These are phyloP conservation scores for Gallinago media DNA, from an alignment of 2,113 vertebrate genomes.

Conservation along the genomic window DNA sequence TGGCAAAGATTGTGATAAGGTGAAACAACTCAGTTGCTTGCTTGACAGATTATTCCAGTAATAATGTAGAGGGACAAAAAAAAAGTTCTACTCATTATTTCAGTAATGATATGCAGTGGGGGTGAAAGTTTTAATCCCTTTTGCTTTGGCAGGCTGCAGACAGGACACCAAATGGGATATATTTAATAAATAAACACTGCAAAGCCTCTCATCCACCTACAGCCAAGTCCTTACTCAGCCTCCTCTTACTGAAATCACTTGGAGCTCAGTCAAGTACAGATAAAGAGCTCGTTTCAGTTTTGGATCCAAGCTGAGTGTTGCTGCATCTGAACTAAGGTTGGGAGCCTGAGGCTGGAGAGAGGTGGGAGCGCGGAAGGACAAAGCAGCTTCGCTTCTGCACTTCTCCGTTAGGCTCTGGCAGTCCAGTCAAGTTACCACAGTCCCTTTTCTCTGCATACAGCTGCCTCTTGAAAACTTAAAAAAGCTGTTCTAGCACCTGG, in stretches of 20 bases:
- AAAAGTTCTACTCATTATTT: not conserved
- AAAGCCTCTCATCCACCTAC: constrained; percentile 2
- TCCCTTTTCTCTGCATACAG: not conserved
- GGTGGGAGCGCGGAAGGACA: not conserved
- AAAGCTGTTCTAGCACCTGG: not conserved
- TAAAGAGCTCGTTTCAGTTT: not conserved
- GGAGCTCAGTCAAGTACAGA: constrained; percentile 33
- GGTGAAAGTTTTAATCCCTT: not conserved
- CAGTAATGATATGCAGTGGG: not conserved
- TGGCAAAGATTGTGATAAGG: not conserved
- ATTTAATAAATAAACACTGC: constrained; percentile 48
- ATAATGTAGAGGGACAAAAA: not conserved
- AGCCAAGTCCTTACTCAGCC: constrained; percentile 49
- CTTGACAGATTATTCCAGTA: constrained; percentile 47
- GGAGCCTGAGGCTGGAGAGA: not conserved
- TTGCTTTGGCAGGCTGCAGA: constrained; percentile 30
- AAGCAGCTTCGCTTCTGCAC: not conserved
- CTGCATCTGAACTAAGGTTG: constrained; percentile 1
- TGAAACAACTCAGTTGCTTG: not conserved
- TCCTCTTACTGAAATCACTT: constrained; percentile 44
- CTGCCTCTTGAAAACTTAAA: not conserved
- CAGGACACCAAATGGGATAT: constrained; percentile 1
- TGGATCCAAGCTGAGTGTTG: not conserved
- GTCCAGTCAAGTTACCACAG: not conserved
- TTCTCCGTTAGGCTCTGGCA: not conserved